A percentile compares a stretch with the other conserved stretches of the same genome.
Evolutionary conservation across 64 coral and sea anemone species (phyloP).

Genomic region (Anthopleura sola): DNA sequence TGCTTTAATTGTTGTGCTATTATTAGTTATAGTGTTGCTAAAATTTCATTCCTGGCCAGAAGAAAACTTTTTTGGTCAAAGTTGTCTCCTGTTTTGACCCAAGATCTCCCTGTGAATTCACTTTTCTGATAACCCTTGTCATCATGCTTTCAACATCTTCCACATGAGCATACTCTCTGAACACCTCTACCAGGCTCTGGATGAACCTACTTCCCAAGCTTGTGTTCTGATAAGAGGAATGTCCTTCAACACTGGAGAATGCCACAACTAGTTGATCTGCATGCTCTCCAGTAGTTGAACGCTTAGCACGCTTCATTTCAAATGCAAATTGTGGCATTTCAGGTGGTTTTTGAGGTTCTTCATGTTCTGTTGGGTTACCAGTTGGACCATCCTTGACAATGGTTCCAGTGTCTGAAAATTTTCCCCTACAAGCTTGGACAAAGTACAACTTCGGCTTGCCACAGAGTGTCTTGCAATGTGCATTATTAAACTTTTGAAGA

Average conservation of each 20-base stretch:
- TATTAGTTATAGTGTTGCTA: not conserved
- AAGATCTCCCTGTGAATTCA: slow-evolving; percentile 36
- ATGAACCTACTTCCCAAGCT: slow-evolving; percentile 60
- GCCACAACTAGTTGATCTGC: slow-evolving; percentile 73
- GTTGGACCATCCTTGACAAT: slow-evolving; percentile 30
- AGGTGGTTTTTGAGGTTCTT: not conserved
- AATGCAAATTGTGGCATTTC: too few species aligned
- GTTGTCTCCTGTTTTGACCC: slow-evolving; percentile 45
- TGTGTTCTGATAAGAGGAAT: slow-evolving; percentile 58
- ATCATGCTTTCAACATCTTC: slow-evolving; percentile 83
- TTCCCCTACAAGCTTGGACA: slow-evolving; percentile 72
- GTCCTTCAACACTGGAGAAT: slow-evolving; percentile 56
- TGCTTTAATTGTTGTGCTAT: too few species aligned
- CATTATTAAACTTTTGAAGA: slow-evolving; percentile 45
- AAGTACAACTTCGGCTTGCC: slow-evolving; percentile 80
- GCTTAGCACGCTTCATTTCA: not conserved
- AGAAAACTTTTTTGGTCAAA: slow-evolving; percentile 70
- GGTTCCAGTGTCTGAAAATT: slow-evolving; percentile 34
- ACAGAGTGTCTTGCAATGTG: slow-evolving; percentile 31
- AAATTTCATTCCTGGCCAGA: slow-evolving; percentile 65
- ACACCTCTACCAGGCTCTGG: slow-evolving; percentile 1
- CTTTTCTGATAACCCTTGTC: slow-evolving; percentile 49
- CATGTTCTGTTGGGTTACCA: not conserved
- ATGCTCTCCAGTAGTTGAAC: not conserved
- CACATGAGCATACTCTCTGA: not conserved